A percentile compares a stretch with the other conserved stretches of the same genome.
Conservation (phyloP, 53 echinoderm and acorn worm species). For the Henricia sp. region DNA sequence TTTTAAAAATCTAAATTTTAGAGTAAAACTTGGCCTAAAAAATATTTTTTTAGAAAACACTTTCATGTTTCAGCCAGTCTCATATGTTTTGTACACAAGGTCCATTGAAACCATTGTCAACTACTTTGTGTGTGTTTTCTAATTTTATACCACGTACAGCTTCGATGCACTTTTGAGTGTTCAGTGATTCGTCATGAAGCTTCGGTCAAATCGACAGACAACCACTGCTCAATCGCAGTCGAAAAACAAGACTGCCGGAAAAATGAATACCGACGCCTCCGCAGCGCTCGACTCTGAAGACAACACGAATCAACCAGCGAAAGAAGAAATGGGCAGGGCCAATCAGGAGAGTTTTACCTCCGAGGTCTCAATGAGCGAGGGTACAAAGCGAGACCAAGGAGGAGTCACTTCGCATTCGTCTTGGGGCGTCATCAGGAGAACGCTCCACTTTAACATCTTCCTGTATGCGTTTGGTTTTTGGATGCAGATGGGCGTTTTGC, state of each 20-base stretch:
- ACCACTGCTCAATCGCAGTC: neutral
- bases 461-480: slow-evolving; percentile 70
- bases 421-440: slow-evolving; percentile 43
- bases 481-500: slow-evolving; percentile 72
- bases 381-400: neutral
- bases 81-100: too few relatives aligned
- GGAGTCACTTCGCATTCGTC: neutral
- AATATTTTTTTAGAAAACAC: neutral
- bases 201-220: slow-evolving; percentile 17
- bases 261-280: neutral
- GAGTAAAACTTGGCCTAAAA: neutral
- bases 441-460: slow-evolving; percentile 64
- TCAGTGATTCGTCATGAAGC: slow-evolving; percentile 14
- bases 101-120: too few relatives aligned
- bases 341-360: neutral
- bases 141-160: too few relatives aligned
- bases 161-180: neutral
- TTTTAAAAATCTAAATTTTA: neutral
- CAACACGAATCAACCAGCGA: neutral
- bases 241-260: neutral
- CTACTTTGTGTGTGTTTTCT: too few relatives aligned
- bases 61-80: too few relatives aligned
- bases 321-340: neutral
- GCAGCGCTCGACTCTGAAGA: too few relatives aligned
- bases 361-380: neutral